Evolutionary conservation across 2,797 vertebrate genomes (phyloP), one percentile per base, ranked within the genome.

Genomic region (Gastrophryne carolinensis): DNA sequence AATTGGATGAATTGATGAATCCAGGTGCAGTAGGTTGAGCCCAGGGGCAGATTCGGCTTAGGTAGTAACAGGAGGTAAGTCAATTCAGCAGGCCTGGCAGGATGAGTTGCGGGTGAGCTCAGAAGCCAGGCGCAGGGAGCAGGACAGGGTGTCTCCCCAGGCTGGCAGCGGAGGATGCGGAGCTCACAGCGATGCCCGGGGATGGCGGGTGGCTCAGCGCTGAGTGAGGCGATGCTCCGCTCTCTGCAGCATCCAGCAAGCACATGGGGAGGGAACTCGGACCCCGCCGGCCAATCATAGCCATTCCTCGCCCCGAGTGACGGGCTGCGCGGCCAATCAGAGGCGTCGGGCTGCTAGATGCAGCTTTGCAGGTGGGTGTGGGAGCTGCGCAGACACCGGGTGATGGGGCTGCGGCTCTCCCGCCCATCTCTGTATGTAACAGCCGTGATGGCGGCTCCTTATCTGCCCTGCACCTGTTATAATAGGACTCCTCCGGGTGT

Each of bases 291-390:
- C 74, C 67, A 77, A 77, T 77, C 58, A 37, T 19, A 26, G 17
- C 7, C 13, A 3, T 3, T 11, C 7, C 1, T 5, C 1, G 0
- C 2, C 4, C 2, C 1, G 60, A 78, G 12, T n/a, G 75, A 52
- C 75, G 37, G 37, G 6, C 1, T 0, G 11, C 7, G 8, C 2
- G 6, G 10, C 75, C 75, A 72, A 65, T 64, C 67, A 41, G 27
- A 30, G 29, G 11, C 39, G 10, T 21, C 17, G 47, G 49, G 63
- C 41, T 35, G 49, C 30, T 26, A 49, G 65, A 17, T 63, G 73
- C 32, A 35, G 66, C 49, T 64, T 58, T 57, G 52, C 67, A 32
- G 50, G 75, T 65, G 75, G 75, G 75, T 52, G 68, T 65, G 60
- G 67, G 66, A 77, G 8, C 1, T 24, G 17, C 8, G 11, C 23